phyloP scores from a whole-genome alignment of 2,113 vertebrate genomes.

The Oceanodroma tethys region DNA sequence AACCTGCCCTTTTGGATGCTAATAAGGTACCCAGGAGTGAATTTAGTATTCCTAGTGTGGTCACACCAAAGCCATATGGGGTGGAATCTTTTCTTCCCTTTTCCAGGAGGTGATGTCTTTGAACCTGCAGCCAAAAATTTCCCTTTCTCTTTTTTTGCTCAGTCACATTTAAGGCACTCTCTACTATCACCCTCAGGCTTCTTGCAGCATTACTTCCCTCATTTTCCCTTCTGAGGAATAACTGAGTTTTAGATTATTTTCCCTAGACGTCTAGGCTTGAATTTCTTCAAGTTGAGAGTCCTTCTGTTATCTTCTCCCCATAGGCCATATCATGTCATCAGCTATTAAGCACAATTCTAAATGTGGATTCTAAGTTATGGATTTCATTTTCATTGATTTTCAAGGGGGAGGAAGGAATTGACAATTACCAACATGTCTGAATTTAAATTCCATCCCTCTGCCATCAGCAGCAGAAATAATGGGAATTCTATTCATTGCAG shows the following conservation, averaged over 20 bases:
- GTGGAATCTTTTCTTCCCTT: constrained; percentile 47
- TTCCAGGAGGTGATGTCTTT: constrained; percentile 48
- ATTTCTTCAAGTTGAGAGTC: constrained; percentile 13
- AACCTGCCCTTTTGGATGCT: constrained; percentile 63
- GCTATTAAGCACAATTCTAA: constrained; percentile 39
- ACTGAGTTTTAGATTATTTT: constrained; percentile 52
- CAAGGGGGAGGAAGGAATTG: neutral
- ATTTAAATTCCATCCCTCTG: neutral
- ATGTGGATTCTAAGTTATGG: constrained; percentile 2
- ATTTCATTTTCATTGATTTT: constrained; percentile 43
- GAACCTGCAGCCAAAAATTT: constrained; percentile 55
- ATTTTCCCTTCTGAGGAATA: constrained; percentile 39
- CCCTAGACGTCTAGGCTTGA: neutral
- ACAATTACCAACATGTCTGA: neutral
- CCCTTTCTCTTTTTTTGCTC: neutral
- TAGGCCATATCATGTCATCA: constrained; percentile 43
- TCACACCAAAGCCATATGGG: constrained; percentile 55
- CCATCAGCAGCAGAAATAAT: neutral
- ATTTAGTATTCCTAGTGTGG: constrained; percentile 59
- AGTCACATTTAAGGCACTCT: constrained; percentile 21
- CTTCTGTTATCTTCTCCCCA: constrained; percentile 12
- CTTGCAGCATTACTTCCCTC: constrained; percentile 48
- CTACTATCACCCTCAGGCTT: constrained; percentile 51
- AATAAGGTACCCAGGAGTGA: constrained; percentile 54
- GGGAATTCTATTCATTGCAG: neutral